Evolutionary conservation across 2,797 vertebrate genomes (phyloP), one percentile per base, ranked within the genome.

Genomic region (Anomalospiza imberbis): DNA sequence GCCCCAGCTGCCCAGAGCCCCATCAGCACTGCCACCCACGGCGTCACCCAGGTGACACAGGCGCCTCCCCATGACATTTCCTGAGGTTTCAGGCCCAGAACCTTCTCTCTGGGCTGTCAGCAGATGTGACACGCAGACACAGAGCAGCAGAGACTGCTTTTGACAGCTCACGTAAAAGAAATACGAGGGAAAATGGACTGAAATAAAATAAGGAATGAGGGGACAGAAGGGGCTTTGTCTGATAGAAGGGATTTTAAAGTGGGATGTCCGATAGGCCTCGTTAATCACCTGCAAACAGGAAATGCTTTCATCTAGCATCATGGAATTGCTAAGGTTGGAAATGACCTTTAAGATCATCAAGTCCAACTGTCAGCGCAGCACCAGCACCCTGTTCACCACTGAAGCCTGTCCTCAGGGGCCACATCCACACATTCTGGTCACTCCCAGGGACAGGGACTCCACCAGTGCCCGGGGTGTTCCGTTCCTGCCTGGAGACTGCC

Each of bases 161-260:
- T 97, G 97, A 96, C 97, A 97, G 96, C 81, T 94, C 91, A 38
- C 20, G 40, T 91, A 74, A 38, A 32, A 92, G 96, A 95, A 95
- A 96, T 75, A 93, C 31, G 96, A 96, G 76, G 94, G 40, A 77
- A 96, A 97, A 92, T 13, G 70, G 88, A 87, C 80, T 8, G 84
- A 95, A 97, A 94, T 94, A 86, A 96, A 95, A 92, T 24, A 58
- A 88, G 77, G 94, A 95, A 94, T 26, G 95, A 97, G 92, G 89
- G 70, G 96, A 66, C 86, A 58, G 53, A 76, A 45, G 38, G 76
- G 94, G 88, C 92, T 96, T 90, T 73, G 60, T 79, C 94, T 79
- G 95, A 96, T 3, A 5, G 84, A 91, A 88, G 55, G 72, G 31
- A 10, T 80, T 97, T 93, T 86, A 61, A 79, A 95, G 74, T 11